Evolutionary conservation across 2,797 vertebrate genomes (phyloP).

Genomic region (Gobionotothen gibberifrons): DNA sequence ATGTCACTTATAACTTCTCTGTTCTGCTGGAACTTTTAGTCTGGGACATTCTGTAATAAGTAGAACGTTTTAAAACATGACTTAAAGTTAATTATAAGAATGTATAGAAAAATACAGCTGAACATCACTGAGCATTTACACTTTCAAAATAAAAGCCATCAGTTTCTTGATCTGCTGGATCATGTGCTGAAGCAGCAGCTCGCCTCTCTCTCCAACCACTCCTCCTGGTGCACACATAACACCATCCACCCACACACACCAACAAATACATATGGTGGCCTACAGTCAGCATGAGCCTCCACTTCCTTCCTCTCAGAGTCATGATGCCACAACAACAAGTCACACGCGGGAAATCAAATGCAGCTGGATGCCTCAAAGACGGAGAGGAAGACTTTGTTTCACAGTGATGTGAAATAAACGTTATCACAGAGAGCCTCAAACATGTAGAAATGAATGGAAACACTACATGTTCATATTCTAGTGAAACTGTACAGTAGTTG

Average conservation of each 20-base stretch:
- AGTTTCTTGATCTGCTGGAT: slow-evolving; percentile 8
- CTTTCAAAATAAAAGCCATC: slow-evolving; percentile 15
- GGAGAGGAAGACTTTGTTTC: slow-evolving; percentile 3
- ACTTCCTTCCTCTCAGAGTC: slow-evolving; percentile 70
- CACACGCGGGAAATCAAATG: slow-evolving; percentile 50
- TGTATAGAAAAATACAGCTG: neutral
- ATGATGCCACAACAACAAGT: slow-evolving; percentile 43
- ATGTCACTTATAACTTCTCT: neutral
- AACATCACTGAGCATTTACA: neutral
- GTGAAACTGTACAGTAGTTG: neutral
- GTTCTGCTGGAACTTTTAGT: neutral
- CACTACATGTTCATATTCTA: neutral
- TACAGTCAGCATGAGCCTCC: slow-evolving; percentile 33
- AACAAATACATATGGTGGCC: slow-evolving; percentile 31
- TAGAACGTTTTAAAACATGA: neutral
- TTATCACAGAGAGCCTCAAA: neutral
- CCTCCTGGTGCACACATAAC: neutral
- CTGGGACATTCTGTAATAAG: neutral
- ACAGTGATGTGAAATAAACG: neutral
- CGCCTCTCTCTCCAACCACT: neutral
- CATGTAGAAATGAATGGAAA: neutral
- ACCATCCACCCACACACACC: slow-evolving; percentile 1
- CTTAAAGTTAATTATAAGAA: too few relatives aligned
- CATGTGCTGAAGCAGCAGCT: neutral
- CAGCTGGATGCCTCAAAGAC: slow-evolving; percentile 42